Conservation (phyloP, 2,113 vertebrate species). For the Vombatus ursinus region DNA sequence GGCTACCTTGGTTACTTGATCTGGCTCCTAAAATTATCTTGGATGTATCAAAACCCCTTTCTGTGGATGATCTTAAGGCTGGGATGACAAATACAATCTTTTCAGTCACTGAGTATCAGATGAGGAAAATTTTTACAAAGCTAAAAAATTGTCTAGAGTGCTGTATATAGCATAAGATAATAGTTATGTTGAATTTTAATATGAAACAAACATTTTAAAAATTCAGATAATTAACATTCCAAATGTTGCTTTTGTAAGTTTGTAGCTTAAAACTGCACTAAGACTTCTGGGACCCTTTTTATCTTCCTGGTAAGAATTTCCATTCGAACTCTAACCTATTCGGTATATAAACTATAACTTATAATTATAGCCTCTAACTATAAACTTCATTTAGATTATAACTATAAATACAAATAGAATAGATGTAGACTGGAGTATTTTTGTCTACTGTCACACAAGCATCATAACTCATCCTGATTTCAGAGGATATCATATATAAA, state of each 20-base stretch:
- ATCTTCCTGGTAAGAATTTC: background rate
- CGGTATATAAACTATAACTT: background rate
- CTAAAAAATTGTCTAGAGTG: no score
- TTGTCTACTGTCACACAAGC: constrained; percentile 1
- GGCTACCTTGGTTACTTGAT: background rate
- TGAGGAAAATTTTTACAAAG: no score
- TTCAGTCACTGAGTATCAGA: no score
- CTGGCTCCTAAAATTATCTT: background rate
- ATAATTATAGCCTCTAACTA: background rate
- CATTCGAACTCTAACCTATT: background rate
- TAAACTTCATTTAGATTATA: background rate
- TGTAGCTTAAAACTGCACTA: no score
- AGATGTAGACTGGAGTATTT: background rate
- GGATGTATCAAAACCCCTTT: no score
- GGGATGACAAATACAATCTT: no score
- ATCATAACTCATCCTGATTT: background rate
- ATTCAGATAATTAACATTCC: no score
- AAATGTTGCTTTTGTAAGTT: no score
- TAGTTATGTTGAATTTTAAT: no score
- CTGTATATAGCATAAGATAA: no score
- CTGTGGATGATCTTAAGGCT: no score
- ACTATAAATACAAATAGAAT: background rate
- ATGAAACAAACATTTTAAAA: no score
- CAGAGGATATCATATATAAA: background rate
- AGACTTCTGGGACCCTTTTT: background rate